Evolutionary conservation across 2,797 vertebrate genomes (phyloP).

Genomic region (Chelidonichthys spinosus): DNA sequence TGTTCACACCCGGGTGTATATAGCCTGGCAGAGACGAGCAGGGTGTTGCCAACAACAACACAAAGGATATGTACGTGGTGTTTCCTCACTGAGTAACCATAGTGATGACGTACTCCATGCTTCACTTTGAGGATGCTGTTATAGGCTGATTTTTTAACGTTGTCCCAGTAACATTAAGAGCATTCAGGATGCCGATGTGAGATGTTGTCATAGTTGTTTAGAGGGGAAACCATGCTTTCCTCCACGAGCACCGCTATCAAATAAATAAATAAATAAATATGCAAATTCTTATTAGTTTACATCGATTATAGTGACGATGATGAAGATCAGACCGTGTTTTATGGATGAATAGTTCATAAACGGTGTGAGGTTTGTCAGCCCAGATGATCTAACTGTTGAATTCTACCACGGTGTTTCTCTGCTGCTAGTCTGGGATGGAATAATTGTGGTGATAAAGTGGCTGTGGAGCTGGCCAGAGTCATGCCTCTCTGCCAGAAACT

Average conservation of each 20-base stretch:
- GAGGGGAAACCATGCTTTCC: neutral
- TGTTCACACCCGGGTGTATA: no score
- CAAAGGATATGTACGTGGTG: no score
- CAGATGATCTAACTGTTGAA: slow-evolving; percentile 1
- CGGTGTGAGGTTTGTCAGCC: neutral
- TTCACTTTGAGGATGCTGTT: slow-evolving; percentile 1
- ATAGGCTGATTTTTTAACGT: neutral
- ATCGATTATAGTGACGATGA: neutral
- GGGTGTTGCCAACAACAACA: no score
- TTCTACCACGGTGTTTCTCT: neutral
- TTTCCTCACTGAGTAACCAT: neutral
- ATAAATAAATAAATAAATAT: neutral
- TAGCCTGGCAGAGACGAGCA: no score
- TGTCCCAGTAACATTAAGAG: neutral
- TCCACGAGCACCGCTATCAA: neutral
- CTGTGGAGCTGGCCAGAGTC: slow-evolving; percentile 78
- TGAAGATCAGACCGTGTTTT: neutral
- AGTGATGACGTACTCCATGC: neutral
- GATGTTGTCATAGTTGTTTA: neutral
- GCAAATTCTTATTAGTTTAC: neutral
- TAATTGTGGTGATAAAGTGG: slow-evolving; percentile 84
- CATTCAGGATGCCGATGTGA: neutral
- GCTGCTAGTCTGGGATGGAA: slow-evolving; percentile 91
- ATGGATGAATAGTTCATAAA: neutral
- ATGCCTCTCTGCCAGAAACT: slow-evolving; percentile 85